These are phyloP conservation scores for Zygaena filipendulae DNA, from an alignment of 2,888 invertebrate species.

Conservation along the genomic window DNA sequence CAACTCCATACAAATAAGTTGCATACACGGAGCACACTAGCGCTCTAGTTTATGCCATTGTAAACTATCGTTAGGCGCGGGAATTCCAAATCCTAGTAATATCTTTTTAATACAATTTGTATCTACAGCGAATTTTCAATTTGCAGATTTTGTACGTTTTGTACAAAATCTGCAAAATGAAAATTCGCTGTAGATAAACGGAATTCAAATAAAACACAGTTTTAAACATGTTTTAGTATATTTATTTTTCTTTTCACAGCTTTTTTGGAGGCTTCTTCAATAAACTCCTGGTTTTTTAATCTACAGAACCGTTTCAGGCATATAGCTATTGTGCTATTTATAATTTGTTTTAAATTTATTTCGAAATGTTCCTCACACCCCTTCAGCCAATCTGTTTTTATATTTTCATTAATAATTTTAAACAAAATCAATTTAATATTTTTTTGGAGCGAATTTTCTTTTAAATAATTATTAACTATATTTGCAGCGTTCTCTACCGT, in stretches of 20 bases:
- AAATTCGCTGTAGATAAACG: no score
- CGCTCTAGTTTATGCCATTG: no score
- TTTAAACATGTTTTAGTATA: background rate
- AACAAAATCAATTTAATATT: background rate
- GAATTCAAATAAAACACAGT: background rate
- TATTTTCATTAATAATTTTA: background rate
- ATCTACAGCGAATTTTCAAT: no score
- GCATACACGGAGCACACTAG: no score
- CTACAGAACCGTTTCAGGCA: constrained; percentile 1
- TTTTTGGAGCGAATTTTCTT: constrained; percentile 1
- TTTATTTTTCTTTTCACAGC: background rate
- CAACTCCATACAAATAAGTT: no score
- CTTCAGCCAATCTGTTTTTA: background rate
- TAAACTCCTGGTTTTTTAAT: constrained; percentile 1
- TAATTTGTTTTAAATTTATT: background rate
- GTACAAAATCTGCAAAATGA: no score
- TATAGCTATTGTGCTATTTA: constrained; percentile 1
- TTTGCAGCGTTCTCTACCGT: constrained; percentile 5
- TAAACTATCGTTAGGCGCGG: no score
- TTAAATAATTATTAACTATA: constrained; percentile 7
- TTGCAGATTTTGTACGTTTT: no score
- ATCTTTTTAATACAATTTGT: no score
- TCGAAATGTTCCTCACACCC: background rate
- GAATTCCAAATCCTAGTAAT: no score
- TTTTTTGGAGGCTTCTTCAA: constrained; percentile 1